Conservation (phyloP, 2,888 invertebrate species). For the Hedya salicella region DNA sequence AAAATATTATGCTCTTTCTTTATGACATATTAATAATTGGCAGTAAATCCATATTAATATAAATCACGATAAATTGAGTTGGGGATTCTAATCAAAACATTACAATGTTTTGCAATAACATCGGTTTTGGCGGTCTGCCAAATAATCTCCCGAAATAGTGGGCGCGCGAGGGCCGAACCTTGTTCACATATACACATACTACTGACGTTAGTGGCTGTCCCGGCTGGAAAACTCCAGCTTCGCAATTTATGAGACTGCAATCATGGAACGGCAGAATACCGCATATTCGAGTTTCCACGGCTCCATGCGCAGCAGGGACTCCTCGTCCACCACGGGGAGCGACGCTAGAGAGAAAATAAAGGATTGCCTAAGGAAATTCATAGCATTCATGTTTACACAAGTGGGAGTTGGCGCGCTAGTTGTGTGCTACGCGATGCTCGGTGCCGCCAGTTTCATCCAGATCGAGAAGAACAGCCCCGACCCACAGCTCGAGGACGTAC, state of each 20-base stretch:
- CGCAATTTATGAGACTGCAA: slow-evolving; percentile 28
- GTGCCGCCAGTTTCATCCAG: slow-evolving; percentile 92
- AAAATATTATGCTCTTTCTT: background rate
- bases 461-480: slow-evolving; percentile 88
- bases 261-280: slow-evolving; percentile 73
- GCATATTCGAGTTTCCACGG: slow-evolving; percentile 80
- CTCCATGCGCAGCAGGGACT: slow-evolving; percentile 87
- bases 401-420: slow-evolving; percentile 95
- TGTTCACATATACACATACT: slow-evolving; percentile 52
- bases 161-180: slow-evolving; percentile 51
- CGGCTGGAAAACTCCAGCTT: slow-evolving; percentile 43
- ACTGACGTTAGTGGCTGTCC: slow-evolving; percentile 52
- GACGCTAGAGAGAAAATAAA: slow-evolving; percentile 91
- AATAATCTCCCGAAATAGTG: slow-evolving; percentile 71
- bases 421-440: slow-evolving; percentile 94
- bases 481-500: slow-evolving; percentile 79
- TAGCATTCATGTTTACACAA: slow-evolving; percentile 97
- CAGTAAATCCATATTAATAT: background rate
- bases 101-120: slow-evolving; percentile 67
- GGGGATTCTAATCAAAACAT: slow-evolving; percentile 26
- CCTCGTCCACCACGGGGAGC: slow-evolving; percentile 87
- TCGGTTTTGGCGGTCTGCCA: slow-evolving; percentile 69
- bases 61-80: slow-evolving; percentile 9
- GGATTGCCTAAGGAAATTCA: slow-evolving; percentile 93
- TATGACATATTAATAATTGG: background rate